Base-by-base conservation (phyloP, 2,888 invertebrate species). In the Folsomia manolachei region DNA sequence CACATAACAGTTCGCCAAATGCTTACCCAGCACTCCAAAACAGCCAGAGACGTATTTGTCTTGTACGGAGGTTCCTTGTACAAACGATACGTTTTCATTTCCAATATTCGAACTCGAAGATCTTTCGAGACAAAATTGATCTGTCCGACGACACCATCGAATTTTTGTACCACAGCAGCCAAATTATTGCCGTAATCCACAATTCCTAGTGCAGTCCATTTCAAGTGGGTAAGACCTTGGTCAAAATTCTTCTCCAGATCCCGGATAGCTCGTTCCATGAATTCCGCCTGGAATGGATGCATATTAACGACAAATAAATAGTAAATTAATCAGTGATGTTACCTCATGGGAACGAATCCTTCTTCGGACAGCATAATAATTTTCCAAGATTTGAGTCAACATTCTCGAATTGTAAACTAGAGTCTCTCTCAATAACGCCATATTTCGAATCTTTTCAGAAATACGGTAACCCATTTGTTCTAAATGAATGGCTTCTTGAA, bases 131-230 rank as follows among this genome's bases (percentile, higher is more conserved):
- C 84, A 68, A 83, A 83, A 67, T 85, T 84, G 11, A 77, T 69
- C 61, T 75, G 75, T 24, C 71, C 74, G 2, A 80, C 80, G 11
- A 75, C 74, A 0, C 73, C 76, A 26, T 78, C 78, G 52, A 80
- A 80, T 19, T 76, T 68, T 23, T 76, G 72, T 56, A 80, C 69
- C n/a, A 74, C 71, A 11, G 60, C 64, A 27, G 72, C 65, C 1
- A 79, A 21, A 19, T 26, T 68, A 1, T 7, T 24, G 9, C 71
- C 87, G 83, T 91, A 96, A 74, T 92, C 91, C 19, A 86, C 85
- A 61, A 95, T 92, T 26, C 91, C 91, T 18, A 95, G 86, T 0
- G 94, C 92, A 75, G 90, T 90, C 95, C 96, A 96, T 62, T 91
- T 92, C 71, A 94, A 89, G 27, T 94, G 87, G 1, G 90, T 90